phyloP scores from a whole-genome alignment of 2,797 vertebrate species.

The Chrosomus eos region DNA sequence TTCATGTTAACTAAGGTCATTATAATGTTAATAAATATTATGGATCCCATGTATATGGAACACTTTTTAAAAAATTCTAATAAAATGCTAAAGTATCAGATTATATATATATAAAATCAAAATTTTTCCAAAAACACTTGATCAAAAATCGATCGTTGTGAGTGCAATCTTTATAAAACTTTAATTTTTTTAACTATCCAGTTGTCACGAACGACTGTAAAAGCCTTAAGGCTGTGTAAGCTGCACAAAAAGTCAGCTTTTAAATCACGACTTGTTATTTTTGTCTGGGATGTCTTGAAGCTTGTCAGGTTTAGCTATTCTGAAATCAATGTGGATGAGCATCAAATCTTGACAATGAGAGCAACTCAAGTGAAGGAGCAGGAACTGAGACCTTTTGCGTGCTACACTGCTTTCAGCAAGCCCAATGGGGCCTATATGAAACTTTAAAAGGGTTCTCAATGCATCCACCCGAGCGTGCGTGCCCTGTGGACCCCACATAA shows the following conservation, averaged over 20 bases:
- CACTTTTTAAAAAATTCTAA: not conserved
- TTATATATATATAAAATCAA: not conserved
- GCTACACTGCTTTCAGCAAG: slow-evolving; percentile 49
- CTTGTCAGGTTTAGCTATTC: slow-evolving; percentile 15
- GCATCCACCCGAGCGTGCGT: slow-evolving; percentile 35
- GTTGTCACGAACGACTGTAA: not conserved
- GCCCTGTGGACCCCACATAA: slow-evolving; percentile 39
- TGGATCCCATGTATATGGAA: no score
- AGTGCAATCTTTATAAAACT: not conserved
- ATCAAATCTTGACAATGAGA: slow-evolving; percentile 41
- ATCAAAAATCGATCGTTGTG: not conserved
- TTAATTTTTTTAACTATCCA: not conserved
- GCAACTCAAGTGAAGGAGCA: slow-evolving; percentile 58
- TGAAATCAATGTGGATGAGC: slow-evolving; percentile 60
- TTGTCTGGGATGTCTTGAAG: slow-evolving; percentile 1
- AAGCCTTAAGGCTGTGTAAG: not conserved
- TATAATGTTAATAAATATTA: not conserved
- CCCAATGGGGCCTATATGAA: slow-evolving; percentile 51
- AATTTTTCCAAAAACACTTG: no score
- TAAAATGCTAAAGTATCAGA: not conserved
- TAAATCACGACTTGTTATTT: not conserved
- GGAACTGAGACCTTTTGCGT: slow-evolving; percentile 41
- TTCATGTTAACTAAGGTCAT: not conserved
- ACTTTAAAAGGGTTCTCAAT: slow-evolving; percentile 65
- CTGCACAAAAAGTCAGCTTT: not conserved